Base-by-base conservation (phyloP, 1,140 invertebrate species). In the Luehdorfia chinensis region DNA sequence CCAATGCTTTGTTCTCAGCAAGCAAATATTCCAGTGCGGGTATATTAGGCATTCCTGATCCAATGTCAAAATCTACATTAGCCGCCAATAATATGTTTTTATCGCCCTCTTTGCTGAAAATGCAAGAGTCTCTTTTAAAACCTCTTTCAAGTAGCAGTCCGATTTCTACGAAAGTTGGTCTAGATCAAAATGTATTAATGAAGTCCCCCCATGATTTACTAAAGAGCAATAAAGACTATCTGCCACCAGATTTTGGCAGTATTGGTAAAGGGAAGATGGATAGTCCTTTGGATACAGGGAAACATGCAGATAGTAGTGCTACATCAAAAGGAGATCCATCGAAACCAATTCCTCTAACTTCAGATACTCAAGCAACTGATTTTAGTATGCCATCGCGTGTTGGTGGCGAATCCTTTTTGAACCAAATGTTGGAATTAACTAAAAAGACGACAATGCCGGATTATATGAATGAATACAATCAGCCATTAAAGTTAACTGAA, bases 21-120 rank as follows among this genome's bases (percentile, higher is more conserved):
- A 90, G 89, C 23, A 90, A 90, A 61, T 91, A 89, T 64, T 89
- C 89, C 1, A 89, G 83, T 49, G 85, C 88, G 3, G 88, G 87
- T 9, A 87, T 90, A 41, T 59, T 90, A 34, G 89, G 89, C 4
- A 89, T 92, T 58, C 91, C 91, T 0, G 91, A 92, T 84, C 91
- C 91, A 0, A 88, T 92, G 85, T 91, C 91, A 0, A 91, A 92
- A 59, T 90, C 89, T n/a, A 92, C 91, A 16, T 72, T 92, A 50
- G 91, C 90, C 0, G 90, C 90, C 1, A 92, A 91, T 56, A 92
- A 92, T 59, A 91, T 92, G 90, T 92, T 91, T 33, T 78, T 92
- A 55, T 90, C 87, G 11, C 87, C 87, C 3, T 88, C 87, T 4
- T 55, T 88, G 14, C 62, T 88, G 12, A 88, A 88, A 70, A 88